Conservation (phyloP, 2,113 vertebrate species). For the Pedionomus torquatus region DNA sequence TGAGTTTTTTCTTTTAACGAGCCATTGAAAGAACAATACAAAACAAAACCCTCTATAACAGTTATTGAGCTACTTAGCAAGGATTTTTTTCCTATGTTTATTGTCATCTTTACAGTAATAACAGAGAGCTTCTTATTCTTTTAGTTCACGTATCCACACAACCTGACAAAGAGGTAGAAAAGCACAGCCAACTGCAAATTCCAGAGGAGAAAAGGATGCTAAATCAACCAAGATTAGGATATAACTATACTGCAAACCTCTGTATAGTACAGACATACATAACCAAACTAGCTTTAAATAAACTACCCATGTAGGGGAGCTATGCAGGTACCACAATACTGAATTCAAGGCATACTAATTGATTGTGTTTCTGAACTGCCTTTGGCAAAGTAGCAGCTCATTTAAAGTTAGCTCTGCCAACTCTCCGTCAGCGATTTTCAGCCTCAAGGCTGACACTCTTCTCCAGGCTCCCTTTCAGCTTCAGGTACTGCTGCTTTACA, state of each 20-base stretch:
- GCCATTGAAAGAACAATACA: not conserved
- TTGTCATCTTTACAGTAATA: not conserved
- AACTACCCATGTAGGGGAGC: not conserved
- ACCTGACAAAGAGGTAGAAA: not conserved
- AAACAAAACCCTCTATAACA: not conserved
- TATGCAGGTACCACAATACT: not conserved
- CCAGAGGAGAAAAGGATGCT: not conserved
- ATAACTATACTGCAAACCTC: not conserved
- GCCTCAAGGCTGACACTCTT: not conserved
- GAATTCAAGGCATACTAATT: not conserved
- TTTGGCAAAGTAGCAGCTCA: not conserved
- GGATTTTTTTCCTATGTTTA: not conserved
- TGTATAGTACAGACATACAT: not conserved
- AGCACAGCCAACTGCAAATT: not conserved
- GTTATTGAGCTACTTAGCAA: not conserved
- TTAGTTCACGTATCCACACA: not conserved
- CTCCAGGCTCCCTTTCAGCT: not conserved
- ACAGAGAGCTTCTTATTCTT: not conserved
- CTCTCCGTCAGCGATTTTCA: rapidly evolving
- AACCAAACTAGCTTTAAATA: not conserved
- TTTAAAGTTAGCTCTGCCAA: not conserved
- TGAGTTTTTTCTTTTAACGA: not conserved
- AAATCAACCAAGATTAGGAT: not conserved
- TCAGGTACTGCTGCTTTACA: not conserved
- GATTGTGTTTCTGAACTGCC: not conserved